Evolutionary conservation across 2,888 invertebrate species (phyloP).

Genomic region (Eurois occulta): DNA sequence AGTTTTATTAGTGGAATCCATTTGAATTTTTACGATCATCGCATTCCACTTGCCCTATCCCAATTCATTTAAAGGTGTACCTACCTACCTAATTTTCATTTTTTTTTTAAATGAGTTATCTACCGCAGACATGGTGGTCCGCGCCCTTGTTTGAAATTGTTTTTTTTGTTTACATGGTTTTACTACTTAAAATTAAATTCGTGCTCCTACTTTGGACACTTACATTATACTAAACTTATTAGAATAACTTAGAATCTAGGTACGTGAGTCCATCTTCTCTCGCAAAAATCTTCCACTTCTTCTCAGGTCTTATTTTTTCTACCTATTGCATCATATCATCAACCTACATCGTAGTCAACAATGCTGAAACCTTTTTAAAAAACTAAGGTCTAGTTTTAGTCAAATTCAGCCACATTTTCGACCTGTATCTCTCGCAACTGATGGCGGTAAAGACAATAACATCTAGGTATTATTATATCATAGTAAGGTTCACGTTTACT

Average conservation of each 20-base stretch:
- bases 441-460: background rate
- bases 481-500: constrained; percentile 28
- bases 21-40: background rate
- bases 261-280: too few relatives aligned
- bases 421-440: background rate
- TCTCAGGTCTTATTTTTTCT: too few relatives aligned
- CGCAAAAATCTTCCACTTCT: background rate
- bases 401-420: background rate
- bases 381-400: background rate
- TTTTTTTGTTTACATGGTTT: too few relatives aligned
- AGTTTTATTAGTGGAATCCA: background rate
- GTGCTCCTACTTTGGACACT: too few relatives aligned
- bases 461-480: constrained; percentile 23
- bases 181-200: too few relatives aligned
- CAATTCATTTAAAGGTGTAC: background rate
- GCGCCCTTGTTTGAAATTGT: too few relatives aligned
- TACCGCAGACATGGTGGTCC: too few relatives aligned
- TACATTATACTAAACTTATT: too few relatives aligned
- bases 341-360: background rate
- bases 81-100: background rate
- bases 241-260: too few relatives aligned
- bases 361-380: background rate
- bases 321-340: background rate
- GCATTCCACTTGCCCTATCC: background rate
- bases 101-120: too few relatives aligned